These are phyloP conservation scores for Darevskia nairensis DNA, from an alignment of 2,797 vertebrate species.

Conservation along the genomic window DNA sequence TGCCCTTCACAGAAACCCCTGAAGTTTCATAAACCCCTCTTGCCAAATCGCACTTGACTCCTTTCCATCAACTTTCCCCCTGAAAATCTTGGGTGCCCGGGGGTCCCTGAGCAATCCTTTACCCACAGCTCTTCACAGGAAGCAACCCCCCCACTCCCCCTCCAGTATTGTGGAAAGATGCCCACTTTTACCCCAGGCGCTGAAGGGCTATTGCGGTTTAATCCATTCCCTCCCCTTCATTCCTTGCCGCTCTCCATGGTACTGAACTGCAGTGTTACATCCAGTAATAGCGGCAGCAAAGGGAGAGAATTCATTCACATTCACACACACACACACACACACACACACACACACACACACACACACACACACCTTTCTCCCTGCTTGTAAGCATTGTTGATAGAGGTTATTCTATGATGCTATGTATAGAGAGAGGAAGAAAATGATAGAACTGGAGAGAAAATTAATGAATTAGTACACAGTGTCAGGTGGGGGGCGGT, in stretches of 20 bases:
- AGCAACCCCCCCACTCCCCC: background rate
- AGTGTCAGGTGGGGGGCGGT: background rate
- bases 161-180: background rate
- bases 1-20: background rate
- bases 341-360: background rate
- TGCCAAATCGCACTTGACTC: background rate
- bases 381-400: background rate
- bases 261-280: constrained; percentile 30
- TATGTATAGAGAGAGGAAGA: constrained; percentile 1
- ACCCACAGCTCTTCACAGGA: background rate
- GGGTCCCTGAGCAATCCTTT: background rate
- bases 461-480: constrained; percentile 12
- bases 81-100: background rate
- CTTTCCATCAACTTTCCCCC: background rate
- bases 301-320: background rate
- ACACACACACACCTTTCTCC: background rate
- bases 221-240: background rate
- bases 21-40: background rate
- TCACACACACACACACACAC: background rate
- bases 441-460: background rate
- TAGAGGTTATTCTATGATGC: constrained; percentile 3
- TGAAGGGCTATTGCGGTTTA: constrained; percentile 37
- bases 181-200: background rate
- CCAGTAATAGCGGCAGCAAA: background rate
- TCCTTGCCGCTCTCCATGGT: constrained; percentile 28